Conservation (phyloP, 2,888 invertebrate genomes). For the Agrochola macilenta region DNA sequence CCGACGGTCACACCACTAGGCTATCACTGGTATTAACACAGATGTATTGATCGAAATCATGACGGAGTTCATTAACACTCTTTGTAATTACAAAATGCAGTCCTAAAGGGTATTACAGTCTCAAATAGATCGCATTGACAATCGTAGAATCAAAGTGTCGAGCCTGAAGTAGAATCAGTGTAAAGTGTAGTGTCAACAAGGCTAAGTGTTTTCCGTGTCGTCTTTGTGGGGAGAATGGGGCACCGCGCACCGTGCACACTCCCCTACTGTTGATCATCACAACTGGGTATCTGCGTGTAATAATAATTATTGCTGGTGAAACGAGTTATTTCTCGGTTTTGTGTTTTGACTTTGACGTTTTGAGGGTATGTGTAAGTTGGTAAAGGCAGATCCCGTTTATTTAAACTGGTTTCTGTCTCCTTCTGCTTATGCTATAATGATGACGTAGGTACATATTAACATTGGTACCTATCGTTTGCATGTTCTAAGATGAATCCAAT, state of each 20-base stretch:
- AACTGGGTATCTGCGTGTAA: conserved; percentile 52
- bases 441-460: too few relatives aligned
- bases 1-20: too few relatives aligned
- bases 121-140: conserved; percentile 63
- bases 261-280: conserved; percentile 37
- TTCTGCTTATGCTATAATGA: too few relatives aligned
- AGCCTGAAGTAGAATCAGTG: conserved; percentile 81
- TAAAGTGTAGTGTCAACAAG: conserved; percentile 89
- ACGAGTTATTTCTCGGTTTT: conserved; percentile 10
- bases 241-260: conserved; percentile 55
- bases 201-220: conserved; percentile 88
- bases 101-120: conserved; percentile 13
- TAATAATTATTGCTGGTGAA: conserved; percentile 35
- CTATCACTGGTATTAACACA: background rate
- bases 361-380: conserved; percentile 1
- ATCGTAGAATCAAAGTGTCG: conserved; percentile 74
- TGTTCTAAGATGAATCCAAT: background rate
- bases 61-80: conserved; percentile 37
- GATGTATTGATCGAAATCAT: background rate
- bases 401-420: background rate
- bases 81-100: conserved; percentile 54
- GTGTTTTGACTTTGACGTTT: conserved; percentile 22
- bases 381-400: background rate
- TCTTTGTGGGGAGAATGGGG: conserved; percentile 82
- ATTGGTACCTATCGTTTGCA: too few relatives aligned